Conservation (phyloP, 2,113 vertebrate species). For the Danio rerio region DNA sequence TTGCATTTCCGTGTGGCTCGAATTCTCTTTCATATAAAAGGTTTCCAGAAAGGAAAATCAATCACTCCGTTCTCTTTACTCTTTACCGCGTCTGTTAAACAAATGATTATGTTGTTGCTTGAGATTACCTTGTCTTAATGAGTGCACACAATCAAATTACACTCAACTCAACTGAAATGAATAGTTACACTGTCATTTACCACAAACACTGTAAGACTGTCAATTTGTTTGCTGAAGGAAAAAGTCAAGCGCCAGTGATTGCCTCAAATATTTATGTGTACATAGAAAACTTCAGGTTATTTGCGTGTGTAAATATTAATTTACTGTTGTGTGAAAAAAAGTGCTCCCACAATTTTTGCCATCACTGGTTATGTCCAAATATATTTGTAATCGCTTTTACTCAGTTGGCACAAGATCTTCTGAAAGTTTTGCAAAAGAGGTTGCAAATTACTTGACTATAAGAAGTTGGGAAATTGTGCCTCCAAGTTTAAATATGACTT, state of each 20-base stretch:
- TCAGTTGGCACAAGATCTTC: not conserved
- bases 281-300: not conserved
- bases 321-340: not conserved
- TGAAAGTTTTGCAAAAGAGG: conserved; percentile 7
- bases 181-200: conserved; percentile 26
- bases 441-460: not conserved
- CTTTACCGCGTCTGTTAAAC: not conserved
- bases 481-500: not conserved
- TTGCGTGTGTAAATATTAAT: conserved; percentile 12
- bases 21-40: not conserved
- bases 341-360: not conserved
- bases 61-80: not conserved
- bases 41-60: not conserved
- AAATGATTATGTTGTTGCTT: conserved; percentile 8
- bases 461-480: not conserved
- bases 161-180: not conserved
- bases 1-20: not conserved
- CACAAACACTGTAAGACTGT: conserved; percentile 5
- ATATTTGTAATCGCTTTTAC: not conserved
- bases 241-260: not conserved
- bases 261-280: conserved; percentile 29
- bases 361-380: not conserved
- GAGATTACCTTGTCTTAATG: conserved; percentile 26
- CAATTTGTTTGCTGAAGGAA: conserved; percentile 16
- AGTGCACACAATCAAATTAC: conserved; percentile 13